A percentile compares a stretch with the other conserved stretches of the same genome.
Conservation (phyloP, 2,797 vertebrate species). For the Gymnoscopelus microlampas region DNA sequence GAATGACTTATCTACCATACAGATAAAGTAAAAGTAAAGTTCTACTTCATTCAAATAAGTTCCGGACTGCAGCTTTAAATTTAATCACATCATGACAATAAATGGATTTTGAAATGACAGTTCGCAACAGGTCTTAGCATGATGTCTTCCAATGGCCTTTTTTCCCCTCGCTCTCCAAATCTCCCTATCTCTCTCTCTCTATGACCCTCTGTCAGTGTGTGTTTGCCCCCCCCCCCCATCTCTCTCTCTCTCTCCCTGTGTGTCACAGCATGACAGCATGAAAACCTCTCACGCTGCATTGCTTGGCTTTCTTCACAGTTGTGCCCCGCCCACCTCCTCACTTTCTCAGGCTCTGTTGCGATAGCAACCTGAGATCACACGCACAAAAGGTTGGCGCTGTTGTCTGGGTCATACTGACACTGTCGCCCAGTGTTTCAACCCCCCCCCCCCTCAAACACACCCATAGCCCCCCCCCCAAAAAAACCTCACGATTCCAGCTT, state of each 20-base stretch:
- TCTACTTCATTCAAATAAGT: too few species aligned
- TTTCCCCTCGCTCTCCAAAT: neutral
- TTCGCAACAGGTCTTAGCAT: too few species aligned
- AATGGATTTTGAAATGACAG: too few species aligned
- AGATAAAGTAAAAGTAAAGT: too few species aligned
- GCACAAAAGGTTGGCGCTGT: slow-evolving; percentile 44
- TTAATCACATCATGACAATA: too few species aligned
- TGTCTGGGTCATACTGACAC: slow-evolving; percentile 44
- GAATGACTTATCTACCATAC: too few species aligned
- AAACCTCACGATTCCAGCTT: neutral
- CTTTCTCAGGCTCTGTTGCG: slow-evolving; percentile 68
- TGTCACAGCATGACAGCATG: slow-evolving; percentile 7
- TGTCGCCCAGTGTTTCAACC: too few species aligned
- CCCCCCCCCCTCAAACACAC: neutral
- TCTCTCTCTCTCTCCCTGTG: neutral
- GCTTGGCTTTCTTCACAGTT: neutral
- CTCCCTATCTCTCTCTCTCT: neutral
- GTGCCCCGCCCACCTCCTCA: slow-evolving; percentile 19
- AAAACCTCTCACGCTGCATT: slow-evolving; percentile 40
- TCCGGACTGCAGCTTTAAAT: too few species aligned
- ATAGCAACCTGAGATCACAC: slow-evolving; percentile 51
- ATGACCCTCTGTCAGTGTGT: neutral
- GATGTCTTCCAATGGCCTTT: neutral
- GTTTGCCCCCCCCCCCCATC: neutral
- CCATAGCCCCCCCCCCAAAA: neutral